These are phyloP conservation scores for Tor tambroides DNA, from an alignment of 2,113 vertebrate genomes.

Conservation along the genomic window DNA sequence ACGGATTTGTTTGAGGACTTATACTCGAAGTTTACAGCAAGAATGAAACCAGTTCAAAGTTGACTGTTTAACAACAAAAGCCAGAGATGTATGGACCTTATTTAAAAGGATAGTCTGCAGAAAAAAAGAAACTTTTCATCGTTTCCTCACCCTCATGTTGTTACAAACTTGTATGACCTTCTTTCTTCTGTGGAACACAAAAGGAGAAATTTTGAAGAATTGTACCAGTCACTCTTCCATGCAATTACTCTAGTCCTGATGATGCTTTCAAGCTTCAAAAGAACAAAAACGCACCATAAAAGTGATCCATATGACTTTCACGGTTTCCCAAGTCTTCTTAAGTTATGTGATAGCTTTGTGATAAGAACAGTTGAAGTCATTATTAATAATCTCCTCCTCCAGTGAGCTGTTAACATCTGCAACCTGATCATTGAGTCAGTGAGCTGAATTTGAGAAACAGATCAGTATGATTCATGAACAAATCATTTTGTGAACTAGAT, in stretches of 20 bases:
- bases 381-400: neutral
- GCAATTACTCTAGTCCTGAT: neutral
- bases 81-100: neutral
- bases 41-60: constrained; percentile 7
- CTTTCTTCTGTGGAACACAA: neutral
- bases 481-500: neutral
- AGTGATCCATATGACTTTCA: neutral
- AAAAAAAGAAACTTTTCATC: neutral
- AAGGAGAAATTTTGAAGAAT: neutral
- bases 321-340: neutral
- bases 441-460: neutral
- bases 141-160: neutral
- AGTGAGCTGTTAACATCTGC: neutral
- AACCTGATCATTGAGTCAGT: neutral
- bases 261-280: neutral
- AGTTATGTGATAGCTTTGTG: neutral
- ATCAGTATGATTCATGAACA: neutral
- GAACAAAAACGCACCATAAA: neutral
- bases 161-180: neutral
- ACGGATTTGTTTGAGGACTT: neutral
- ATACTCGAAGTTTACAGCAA: neutral
- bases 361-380: neutral
- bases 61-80: neutral
- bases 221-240: neutral
- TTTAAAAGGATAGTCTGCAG: neutral